Percentiles rank a stretch among this genome's conserved stretches.
phyloP scores from a whole-genome alignment of 2,888 invertebrate species.

The Trissonchulus sp. region DNA sequence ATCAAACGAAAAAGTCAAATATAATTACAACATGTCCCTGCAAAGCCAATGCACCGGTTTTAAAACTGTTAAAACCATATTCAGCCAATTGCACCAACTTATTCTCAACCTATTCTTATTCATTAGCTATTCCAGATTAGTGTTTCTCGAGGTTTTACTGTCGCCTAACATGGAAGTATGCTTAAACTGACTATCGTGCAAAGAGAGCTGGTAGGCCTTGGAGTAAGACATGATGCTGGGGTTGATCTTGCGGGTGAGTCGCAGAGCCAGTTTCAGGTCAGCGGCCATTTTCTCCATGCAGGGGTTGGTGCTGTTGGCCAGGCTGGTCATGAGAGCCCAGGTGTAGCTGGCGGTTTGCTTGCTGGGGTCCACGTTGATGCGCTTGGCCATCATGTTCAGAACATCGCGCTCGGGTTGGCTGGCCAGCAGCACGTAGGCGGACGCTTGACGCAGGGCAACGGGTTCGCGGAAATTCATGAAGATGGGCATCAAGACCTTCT shows the following conservation, averaged over 20 bases:
- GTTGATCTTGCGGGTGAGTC: slow-evolving; percentile 31
- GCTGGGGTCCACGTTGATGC: slow-evolving; percentile 40
- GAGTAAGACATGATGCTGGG: slow-evolving; percentile 34
- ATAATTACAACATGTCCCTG: too few relatives aligned
- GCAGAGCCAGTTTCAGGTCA: slow-evolving; percentile 36
- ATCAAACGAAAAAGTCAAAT: too few relatives aligned
- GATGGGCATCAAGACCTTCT: slow-evolving; percentile 44
- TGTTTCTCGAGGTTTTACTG: too few relatives aligned
- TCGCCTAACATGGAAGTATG: too few relatives aligned
- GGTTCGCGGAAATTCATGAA: slow-evolving; percentile 41
- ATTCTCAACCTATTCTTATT: too few relatives aligned
- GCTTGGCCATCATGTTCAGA: slow-evolving; percentile 42
- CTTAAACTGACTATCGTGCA: slow-evolving; percentile 27
- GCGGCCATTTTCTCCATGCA: slow-evolving; percentile 38
- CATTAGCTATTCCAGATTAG: too few relatives aligned
- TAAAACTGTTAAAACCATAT: too few relatives aligned
- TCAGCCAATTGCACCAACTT: too few relatives aligned
- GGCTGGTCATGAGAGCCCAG: slow-evolving; percentile 39
- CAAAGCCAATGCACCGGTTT: too few relatives aligned
- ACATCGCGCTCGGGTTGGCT: slow-evolving; percentile 40
- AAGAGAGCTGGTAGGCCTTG: slow-evolving; percentile 38
- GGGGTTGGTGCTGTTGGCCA: slow-evolving; percentile 40
- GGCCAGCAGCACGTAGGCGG: slow-evolving; percentile 42
- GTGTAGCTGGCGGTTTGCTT: slow-evolving; percentile 40
- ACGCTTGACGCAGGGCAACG: slow-evolving; percentile 43